These are phyloP conservation scores for Trachymyrmex cornetzi DNA, from an alignment of 1,140 invertebrate species.

Conservation along the genomic window DNA sequence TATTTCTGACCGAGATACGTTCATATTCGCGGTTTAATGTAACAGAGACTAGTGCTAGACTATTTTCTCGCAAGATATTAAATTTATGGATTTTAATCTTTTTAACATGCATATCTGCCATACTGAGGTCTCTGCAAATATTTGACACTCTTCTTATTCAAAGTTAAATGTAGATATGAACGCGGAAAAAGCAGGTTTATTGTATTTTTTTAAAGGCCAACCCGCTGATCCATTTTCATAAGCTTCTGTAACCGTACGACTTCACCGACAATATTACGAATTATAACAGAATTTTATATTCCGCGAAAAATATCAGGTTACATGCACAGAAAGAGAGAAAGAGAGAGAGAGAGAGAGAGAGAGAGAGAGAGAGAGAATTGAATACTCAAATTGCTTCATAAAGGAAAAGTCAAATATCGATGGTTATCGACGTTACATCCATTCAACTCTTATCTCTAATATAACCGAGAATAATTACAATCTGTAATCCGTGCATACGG, in stretches of 20 bases:
- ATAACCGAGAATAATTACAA: neutral
- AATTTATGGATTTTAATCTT: neutral
- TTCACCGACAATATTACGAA: neutral
- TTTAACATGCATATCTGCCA: neutral
- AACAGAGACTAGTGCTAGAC: neutral
- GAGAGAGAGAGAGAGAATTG: neutral
- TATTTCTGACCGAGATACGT: too few relatives aligned
- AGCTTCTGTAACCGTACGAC: neutral
- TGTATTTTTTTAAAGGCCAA: neutral
- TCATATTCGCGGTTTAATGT: neutral
- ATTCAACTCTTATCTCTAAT: neutral
- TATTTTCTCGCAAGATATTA: neutral
- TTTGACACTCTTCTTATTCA: neutral
- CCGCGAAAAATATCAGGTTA: neutral
- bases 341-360: neutral
- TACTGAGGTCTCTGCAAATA: neutral
- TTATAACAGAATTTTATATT: conserved; percentile 10
- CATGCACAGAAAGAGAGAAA: neutral
- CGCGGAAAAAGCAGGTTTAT: neutral
- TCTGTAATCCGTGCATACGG: neutral
- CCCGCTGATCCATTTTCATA: neutral
- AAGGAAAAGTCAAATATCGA: conserved; percentile 10
- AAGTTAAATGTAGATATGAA: neutral
- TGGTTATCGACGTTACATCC: neutral
- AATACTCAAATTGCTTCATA: neutral